Percentiles rank a stretch among this genome's conserved stretches.
Conservation (phyloP, 2,888 invertebrate species). For the Horisme vitalbata region DNA sequence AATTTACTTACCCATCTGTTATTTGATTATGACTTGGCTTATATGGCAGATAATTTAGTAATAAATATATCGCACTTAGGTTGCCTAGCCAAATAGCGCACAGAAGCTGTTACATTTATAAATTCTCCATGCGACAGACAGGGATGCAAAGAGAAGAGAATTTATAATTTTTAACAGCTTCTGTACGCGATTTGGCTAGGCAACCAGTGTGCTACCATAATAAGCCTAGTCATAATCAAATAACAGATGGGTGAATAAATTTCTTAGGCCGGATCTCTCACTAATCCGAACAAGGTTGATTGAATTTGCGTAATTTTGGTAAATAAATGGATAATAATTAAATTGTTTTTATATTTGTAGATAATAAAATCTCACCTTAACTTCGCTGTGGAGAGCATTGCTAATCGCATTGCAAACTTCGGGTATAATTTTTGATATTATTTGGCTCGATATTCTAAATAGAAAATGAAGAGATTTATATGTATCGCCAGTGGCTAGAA, state of each 20-base stretch:
- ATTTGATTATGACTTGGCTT: too few relatives aligned
- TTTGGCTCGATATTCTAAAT: conserved; percentile 4
- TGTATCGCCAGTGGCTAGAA: conserved; percentile 3
- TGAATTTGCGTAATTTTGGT: conserved; percentile 7
- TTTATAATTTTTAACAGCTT: too few relatives aligned
- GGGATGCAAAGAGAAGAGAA: too few relatives aligned
- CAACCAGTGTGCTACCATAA: too few relatives aligned
- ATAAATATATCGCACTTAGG: neutral
- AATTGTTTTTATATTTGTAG: conserved; percentile 8
- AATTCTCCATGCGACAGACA: too few relatives aligned
- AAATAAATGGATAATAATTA: conserved; percentile 10
- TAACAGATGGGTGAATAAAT: too few relatives aligned
- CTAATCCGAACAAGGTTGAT: conserved; percentile 7
- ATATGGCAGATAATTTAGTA: neutral
- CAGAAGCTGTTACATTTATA: too few relatives aligned
- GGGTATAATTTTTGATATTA: conserved; percentile 5
- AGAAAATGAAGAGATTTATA: conserved; percentile 6
- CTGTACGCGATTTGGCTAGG: too few relatives aligned
- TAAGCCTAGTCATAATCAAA: too few relatives aligned
- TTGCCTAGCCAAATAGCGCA: too few relatives aligned
- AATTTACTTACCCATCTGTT: neutral
- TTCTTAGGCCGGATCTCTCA: neutral
- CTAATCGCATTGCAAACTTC: conserved; percentile 4
- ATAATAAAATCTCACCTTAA: conserved; percentile 6
- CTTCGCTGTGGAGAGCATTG: conserved; percentile 4